Evolutionary conservation across 2,888 invertebrate species (phyloP).

Genomic region (Acanthosepion esculentum): DNA sequence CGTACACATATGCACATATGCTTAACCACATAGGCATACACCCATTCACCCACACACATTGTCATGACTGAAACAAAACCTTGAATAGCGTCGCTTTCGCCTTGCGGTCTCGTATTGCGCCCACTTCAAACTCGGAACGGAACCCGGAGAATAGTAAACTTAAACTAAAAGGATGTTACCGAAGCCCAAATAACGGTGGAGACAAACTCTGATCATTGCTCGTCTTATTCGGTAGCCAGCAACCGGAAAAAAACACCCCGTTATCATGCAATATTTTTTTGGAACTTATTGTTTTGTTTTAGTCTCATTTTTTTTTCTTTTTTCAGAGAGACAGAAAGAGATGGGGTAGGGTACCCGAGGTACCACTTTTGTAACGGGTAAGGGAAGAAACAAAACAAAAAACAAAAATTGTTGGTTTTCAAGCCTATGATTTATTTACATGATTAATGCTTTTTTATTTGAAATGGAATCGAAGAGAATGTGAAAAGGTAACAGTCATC

Average conservation of each 20-base stretch:
- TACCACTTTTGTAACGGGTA: not conserved
- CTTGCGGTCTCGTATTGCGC: not conserved
- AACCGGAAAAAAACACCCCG: not conserved
- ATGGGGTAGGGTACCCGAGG: not conserved
- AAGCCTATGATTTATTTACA: conserved; percentile 33
- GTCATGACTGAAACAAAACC: not conserved
- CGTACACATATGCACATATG: too few relatives aligned
- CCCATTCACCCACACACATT: not conserved
- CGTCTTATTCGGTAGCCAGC: not conserved
- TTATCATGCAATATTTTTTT: not conserved
- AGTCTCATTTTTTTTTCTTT: not conserved
- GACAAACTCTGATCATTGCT: not conserved
- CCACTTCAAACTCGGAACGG: conserved; percentile 7
- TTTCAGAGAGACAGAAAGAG: not conserved
- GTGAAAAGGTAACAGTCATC: not conserved
- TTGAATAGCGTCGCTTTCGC: not conserved
- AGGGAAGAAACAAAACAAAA: not conserved
- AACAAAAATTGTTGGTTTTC: not conserved
- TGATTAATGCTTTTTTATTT: not conserved
- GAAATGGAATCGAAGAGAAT: not conserved
- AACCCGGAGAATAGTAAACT: not conserved
- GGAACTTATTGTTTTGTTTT: not conserved
- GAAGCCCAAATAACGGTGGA: not conserved
- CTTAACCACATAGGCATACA: not conserved
- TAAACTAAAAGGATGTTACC: not conserved